Evolutionary conservation across 2,797 vertebrate species (phyloP).

Genomic region (Eulemur albifrons): DNA sequence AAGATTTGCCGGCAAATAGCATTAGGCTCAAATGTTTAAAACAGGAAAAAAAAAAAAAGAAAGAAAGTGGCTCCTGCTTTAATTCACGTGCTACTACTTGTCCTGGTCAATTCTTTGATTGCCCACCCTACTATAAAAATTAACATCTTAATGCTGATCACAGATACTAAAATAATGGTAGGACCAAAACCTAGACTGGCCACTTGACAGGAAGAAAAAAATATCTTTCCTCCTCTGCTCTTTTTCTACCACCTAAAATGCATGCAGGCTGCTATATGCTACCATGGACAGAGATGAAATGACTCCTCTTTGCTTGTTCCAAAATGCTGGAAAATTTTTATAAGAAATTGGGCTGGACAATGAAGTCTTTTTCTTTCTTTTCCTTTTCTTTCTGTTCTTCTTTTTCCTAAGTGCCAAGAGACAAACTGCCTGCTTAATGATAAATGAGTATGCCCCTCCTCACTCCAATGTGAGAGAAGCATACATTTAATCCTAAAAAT

Average conservation of each 20-base stretch:
- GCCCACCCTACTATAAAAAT: neutral
- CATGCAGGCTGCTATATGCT: neutral
- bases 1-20: neutral
- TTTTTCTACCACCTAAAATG: neutral
- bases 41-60: neutral
- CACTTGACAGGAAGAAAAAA: neutral
- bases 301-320: neutral
- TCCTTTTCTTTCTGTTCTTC: neutral
- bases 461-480: constrained; percentile 18
- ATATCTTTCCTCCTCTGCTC: neutral
- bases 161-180: neutral
- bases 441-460: neutral
- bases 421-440: constrained; percentile 41
- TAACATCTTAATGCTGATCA: neutral
- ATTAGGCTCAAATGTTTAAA: constrained; percentile 12
- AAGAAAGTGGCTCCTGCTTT: neutral
- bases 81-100: neutral
- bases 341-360: neutral
- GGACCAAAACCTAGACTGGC: neutral
- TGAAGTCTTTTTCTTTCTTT: neutral
- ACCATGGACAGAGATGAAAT: neutral
- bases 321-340: constrained; percentile 9
- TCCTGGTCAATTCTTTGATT: neutral
- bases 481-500: constrained; percentile 71
- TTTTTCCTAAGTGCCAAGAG: neutral